phyloP scores from a whole-genome alignment of 1,140 invertebrate species.

The Drosophila mayri region DNA sequence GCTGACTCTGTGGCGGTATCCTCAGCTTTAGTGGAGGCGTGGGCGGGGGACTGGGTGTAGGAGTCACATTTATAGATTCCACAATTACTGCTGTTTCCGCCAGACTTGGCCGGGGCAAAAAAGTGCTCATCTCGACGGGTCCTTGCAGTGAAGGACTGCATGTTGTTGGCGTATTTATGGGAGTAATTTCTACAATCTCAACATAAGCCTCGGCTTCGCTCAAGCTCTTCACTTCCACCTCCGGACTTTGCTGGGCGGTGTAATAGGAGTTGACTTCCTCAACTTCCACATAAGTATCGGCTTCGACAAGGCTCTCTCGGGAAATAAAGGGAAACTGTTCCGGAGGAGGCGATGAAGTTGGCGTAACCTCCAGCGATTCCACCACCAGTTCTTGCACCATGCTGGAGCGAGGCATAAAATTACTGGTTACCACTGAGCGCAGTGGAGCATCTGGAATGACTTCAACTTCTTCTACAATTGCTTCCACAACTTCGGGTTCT shows the following conservation, averaged over 20 bases:
- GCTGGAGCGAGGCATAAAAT: slow-evolving; percentile 14
- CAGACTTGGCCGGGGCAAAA: slow-evolving; percentile 21
- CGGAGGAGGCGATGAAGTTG: slow-evolving; percentile 28
- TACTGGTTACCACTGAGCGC: background rate
- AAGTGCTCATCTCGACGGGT: background rate
- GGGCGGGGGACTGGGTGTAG: slow-evolving; percentile 27
- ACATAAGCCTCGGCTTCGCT: slow-evolving; percentile 31
- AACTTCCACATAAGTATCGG: slow-evolving; percentile 23
- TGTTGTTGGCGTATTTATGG: slow-evolving; percentile 19
- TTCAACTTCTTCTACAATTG: slow-evolving; percentile 14
- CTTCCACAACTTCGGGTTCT: background rate
- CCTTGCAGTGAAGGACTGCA: slow-evolving; percentile 7
- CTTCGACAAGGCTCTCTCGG: slow-evolving; percentile 24
- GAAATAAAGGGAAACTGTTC: slow-evolving; percentile 33
- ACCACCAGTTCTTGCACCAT: slow-evolving; percentile 30
- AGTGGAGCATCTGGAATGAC: background rate
- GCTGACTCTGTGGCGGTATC: slow-evolving; percentile 9
- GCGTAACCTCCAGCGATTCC: slow-evolving; percentile 39
- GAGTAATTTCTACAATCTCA: slow-evolving; percentile 27
- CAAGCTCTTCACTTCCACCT: slow-evolving; percentile 6
- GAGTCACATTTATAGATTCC: slow-evolving; percentile 30
- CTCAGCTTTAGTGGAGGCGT: slow-evolving; percentile 18
- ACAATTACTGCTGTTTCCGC: slow-evolving; percentile 31
- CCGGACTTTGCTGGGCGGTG: slow-evolving; percentile 36
- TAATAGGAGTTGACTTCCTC: slow-evolving; percentile 28